Conservation (phyloP, 2,888 invertebrate genomes). For the Polydrusus tereticollis region DNA sequence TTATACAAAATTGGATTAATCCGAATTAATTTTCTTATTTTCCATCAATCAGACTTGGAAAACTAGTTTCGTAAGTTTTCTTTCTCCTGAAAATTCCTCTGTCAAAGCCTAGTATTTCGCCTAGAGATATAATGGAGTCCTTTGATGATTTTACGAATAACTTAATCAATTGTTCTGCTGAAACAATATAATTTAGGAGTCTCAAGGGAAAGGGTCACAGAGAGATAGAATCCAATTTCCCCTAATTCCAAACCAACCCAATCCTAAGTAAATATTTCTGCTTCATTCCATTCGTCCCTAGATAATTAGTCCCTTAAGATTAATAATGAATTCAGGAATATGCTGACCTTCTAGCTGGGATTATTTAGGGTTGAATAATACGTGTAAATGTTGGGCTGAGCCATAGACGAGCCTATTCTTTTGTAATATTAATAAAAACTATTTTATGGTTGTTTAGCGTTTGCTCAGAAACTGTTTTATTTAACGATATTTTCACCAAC, state of each 20-base stretch:
- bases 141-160: neutral
- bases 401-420: too few relatives aligned
- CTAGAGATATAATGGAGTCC: neutral
- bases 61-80: too few relatives aligned
- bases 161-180: constrained; percentile 6
- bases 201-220: constrained; percentile 10
- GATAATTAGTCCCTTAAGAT: constrained; percentile 13
- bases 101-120: too few relatives aligned
- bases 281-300: constrained; percentile 7
- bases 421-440: too few relatives aligned
- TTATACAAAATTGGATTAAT: too few relatives aligned
- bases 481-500: too few relatives aligned
- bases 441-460: too few relatives aligned
- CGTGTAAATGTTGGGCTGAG: neutral
- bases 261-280: constrained; percentile 20
- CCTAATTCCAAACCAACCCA: constrained; percentile 1
- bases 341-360: neutral
- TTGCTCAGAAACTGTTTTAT: too few relatives aligned
- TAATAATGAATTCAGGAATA: constrained; percentile 8
- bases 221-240: constrained; percentile 14
- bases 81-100: too few relatives aligned
- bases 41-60: too few relatives aligned
- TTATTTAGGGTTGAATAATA: neutral
- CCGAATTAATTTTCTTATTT: too few relatives aligned
- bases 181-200: constrained; percentile 13